Evolutionary conservation across 2,797 vertebrate species (phyloP), one percentile per base, ranked within the genome.

Genomic region (Tamandua tetradactyla): DNA sequence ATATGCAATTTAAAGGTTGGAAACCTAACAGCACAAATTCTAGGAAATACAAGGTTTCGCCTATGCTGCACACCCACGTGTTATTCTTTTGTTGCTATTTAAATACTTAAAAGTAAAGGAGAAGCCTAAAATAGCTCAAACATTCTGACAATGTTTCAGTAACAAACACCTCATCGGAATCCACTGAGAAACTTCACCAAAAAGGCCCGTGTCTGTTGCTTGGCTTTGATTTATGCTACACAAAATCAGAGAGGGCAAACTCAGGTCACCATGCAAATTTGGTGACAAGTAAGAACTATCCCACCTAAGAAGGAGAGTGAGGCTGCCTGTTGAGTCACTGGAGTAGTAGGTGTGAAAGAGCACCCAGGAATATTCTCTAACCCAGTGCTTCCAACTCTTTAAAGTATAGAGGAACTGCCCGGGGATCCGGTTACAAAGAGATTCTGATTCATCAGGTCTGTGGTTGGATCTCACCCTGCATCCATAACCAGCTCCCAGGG

Each of bases 41-140:
- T 92, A 93, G 80, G 66, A 97, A 96, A 92, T 87, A 40, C 2
- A 55, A 92, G 55, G 27, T 92, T 92, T 95, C 11, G 0, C 79
- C 94, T 94, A 93, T 76, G 64, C 32, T 61, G 14, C 52, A 87
- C 49, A 69, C 32, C 81, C 15, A 0, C 17, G 52, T 55, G 52
- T 87, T 89, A 83, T 82, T 95, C 87, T 91, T 95, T 92, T 94
- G 85, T 95, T 95, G 68, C 94, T 92, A 83, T 93, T 92, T 93
- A 94, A 92, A 74, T 75, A 76, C 52, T 84, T 94, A 82, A 95
- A 94, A 94, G 64, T 90, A 71, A 25, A 42, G 40, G 20, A 25
- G 37, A 78, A 93, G 66, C 47, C 81, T 87, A 88, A 96, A 96
- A 94, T 89, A 96, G 78, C 35, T 94, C 72, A 87, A 86, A 92